A percentile compares a stretch with the other conserved stretches of the same genome.
phyloP scores from a whole-genome alignment of 2,888 invertebrate species.

The Cosmorhoe ocellata region DNA sequence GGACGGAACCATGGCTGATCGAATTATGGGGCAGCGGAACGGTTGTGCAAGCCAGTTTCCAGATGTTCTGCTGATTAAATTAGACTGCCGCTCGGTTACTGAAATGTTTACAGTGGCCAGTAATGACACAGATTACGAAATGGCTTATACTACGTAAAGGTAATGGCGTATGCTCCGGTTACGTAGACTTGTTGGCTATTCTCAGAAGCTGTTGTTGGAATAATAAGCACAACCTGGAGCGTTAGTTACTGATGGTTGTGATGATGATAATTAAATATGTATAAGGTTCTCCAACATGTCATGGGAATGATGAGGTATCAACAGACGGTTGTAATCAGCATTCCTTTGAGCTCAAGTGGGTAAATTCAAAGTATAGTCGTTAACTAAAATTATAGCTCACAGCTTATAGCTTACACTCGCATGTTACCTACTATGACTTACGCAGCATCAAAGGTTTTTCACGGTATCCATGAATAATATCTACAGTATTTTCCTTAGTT shows the following conservation, averaged over 20 bases:
- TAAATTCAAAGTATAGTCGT: not conserved
- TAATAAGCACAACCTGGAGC: not conserved
- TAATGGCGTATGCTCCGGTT: slow-evolving; percentile 10
- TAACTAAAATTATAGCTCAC: too few species aligned
- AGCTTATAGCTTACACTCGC: too few species aligned
- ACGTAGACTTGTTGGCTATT: slow-evolving; percentile 5
- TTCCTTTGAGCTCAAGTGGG: too few species aligned
- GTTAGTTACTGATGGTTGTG: too few species aligned
- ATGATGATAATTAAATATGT: too few species aligned
- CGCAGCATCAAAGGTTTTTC: slow-evolving; percentile 5
- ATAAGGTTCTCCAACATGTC: too few species aligned
- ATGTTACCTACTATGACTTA: too few species aligned
- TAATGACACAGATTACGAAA: slow-evolving; percentile 42
- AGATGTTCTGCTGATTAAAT: slow-evolving; percentile 46
- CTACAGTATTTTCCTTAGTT: too few species aligned
- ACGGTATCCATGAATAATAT: too few species aligned
- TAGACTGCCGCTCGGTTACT: slow-evolving; percentile 36
- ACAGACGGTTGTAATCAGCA: too few species aligned
- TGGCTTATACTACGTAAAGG: slow-evolving; percentile 9
- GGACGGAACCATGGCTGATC: slow-evolving; percentile 41
- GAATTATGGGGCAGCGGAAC: slow-evolving; percentile 40
- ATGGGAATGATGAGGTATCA: too few species aligned
- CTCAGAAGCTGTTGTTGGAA: not conserved
- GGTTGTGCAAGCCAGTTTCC: slow-evolving; percentile 45
- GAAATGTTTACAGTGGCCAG: slow-evolving; percentile 44